Conservation (phyloP, 2,113 vertebrate genomes). For the Euleptes europaea region DNA sequence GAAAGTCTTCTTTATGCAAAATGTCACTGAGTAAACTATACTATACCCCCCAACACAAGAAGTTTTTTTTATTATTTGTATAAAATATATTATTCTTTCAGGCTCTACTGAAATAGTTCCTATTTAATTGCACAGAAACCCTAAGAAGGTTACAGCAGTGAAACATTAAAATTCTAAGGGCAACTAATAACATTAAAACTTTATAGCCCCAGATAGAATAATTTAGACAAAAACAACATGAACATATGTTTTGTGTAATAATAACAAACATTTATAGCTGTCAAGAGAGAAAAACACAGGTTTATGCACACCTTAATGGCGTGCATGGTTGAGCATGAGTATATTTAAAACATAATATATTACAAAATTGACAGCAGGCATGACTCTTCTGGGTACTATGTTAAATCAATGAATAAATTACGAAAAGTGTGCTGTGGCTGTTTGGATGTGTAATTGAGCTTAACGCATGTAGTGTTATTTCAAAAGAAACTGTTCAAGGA, state of each 20-base stretch:
- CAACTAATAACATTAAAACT: conserved; percentile 91
- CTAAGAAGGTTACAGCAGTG: conserved; percentile 84
- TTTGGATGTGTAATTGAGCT: conserved; percentile 88
- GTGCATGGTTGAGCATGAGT: conserved; percentile 85
- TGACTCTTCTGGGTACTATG: conserved; percentile 89
- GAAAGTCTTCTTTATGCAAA: conserved; percentile 47
- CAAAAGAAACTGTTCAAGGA: conserved; percentile 87
- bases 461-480: conserved; percentile 86
- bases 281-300: conserved; percentile 90
- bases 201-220: conserved; percentile 91
- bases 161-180: conserved; percentile 90
- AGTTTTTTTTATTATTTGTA: conserved; percentile 64
- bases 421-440: conserved; percentile 86
- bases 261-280: conserved; percentile 93
- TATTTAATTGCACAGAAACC: conserved; percentile 84
- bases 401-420: conserved; percentile 91
- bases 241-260: conserved; percentile 94
- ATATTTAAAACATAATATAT: conserved; percentile 89
- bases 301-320: conserved; percentile 91
- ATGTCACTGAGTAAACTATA: conserved; percentile 58
- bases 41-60: conserved; percentile 66
- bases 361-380: conserved; percentile 86
- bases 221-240: conserved; percentile 86
- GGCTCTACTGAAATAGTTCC: conserved; percentile 80
- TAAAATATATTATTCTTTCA: conserved; percentile 83